Percentiles rank a stretch among this genome's conserved stretches.
These are phyloP conservation scores for Channa maculata DNA, from an alignment of 2,113 vertebrate species.

Conservation along the genomic window DNA sequence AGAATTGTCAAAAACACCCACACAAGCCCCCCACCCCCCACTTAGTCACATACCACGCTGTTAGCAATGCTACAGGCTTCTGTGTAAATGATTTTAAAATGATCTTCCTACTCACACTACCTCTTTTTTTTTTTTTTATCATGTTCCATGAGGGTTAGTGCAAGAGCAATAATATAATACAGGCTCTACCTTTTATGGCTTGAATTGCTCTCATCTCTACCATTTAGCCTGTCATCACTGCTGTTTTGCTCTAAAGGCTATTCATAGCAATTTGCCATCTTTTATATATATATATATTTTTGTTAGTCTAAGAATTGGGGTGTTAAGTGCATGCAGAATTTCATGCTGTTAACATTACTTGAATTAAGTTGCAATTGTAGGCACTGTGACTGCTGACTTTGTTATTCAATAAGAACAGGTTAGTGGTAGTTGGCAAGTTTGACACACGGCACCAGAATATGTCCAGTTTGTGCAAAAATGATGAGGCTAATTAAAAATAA, in stretches of 20 bases:
- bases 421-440: background rate
- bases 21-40: slow-evolving; percentile 24
- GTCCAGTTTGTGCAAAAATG: slow-evolving; percentile 2
- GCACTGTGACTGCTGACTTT: slow-evolving; percentile 5
- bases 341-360: slow-evolving; percentile 1
- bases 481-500: slow-evolving; percentile 22
- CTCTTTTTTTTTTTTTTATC: slow-evolving; percentile 39
- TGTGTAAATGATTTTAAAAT: slow-evolving; percentile 54
- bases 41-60: slow-evolving; percentile 9
- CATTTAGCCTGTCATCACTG: slow-evolving; percentile 43
- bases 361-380: background rate
- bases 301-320: background rate
- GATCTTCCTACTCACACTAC: slow-evolving; percentile 58
- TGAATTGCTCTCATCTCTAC: slow-evolving; percentile 39
- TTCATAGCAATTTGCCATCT: slow-evolving; percentile 21
- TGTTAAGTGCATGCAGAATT: slow-evolving; percentile 35
- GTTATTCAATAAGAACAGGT: background rate
- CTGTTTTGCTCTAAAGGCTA: slow-evolving; percentile 25
- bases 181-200: slow-evolving; percentile 52
- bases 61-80: slow-evolving; percentile 27
- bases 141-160: slow-evolving; percentile 35
- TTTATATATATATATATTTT: too few species aligned
- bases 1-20: slow-evolving; percentile 69
- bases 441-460: background rate
- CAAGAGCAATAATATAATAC: slow-evolving; percentile 29